Base-by-base conservation (phyloP, 2,113 vertebrate species). In the Atrichornis clamosus region DNA sequence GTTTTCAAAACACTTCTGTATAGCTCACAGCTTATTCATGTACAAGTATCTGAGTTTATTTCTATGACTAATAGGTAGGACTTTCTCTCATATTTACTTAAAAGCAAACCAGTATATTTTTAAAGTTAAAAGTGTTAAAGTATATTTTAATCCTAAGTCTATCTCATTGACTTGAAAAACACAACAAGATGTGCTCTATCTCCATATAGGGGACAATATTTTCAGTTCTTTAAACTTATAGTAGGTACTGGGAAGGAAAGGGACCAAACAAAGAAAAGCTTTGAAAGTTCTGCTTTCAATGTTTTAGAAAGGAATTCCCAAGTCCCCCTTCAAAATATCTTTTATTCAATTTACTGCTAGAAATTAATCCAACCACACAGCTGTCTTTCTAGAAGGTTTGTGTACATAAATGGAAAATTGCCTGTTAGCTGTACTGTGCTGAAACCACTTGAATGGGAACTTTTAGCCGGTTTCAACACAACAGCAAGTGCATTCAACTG, bases 381-480 rank as follows among this genome's bases (percentile, higher is more conserved):
- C 95, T 96, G 96, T 94, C 95, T 23, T 79, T 95, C 93, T 95
- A 52, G 96, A 96, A 95, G 93, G 87, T 89, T 93, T 96, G 92
- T 95, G 96, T 95, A 97, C 92, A 93, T 92, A 97, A 93, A 95
- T 95, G 96, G 95, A 97, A 95, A 96, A 95, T 69, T 95, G 96
- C 92, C 95, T 81, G 93, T 79, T 96, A 97, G 96, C 95, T 97
- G 78, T 53, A 87, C 93, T 94, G 78, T 23, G 85, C 95, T 87
- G 92, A 95, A 96, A 63, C 84, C 94, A 67, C 93, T 95, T 97
- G 87, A 97, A 97, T 96, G 47, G 95, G 95, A 97, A 97, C 96
- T 96, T 96, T 94, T 92, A 94, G 87, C 50, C 6, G 7, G 65
- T 82, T 96, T 95, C 96, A 87, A 95, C 94, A 95, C 93, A 96